Conservation (phyloP, 2,888 invertebrate species). For the Netelia fuscicornis region DNA sequence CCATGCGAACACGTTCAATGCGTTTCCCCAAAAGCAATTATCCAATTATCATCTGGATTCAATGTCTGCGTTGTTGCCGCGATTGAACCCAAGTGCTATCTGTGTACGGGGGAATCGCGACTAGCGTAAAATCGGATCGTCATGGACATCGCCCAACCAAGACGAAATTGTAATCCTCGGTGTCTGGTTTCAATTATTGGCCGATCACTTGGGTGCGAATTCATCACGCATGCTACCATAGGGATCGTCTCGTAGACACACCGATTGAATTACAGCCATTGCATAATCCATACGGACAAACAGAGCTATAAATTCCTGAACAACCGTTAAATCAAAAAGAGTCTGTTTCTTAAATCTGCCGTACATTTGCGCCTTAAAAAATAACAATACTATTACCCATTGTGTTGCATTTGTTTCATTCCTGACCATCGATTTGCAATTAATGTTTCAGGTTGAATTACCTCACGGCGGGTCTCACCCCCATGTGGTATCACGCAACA, state of each 20-base stretch:
- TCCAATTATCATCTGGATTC: slow-evolving; percentile 60
- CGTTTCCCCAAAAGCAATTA: slow-evolving; percentile 61
- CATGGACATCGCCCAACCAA: slow-evolving; percentile 50
- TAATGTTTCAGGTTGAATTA: slow-evolving; percentile 90
- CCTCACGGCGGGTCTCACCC: slow-evolving; percentile 89
- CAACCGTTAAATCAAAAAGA: no score
- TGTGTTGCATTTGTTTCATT: background rate
- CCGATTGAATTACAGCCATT: slow-evolving; percentile 12
- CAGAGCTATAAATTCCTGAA: no score
- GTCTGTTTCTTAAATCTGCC: no score
- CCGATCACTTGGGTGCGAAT: slow-evolving; percentile 74
- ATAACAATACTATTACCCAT: background rate
- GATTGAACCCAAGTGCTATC: slow-evolving; percentile 17
- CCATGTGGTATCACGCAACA: slow-evolving; percentile 92
- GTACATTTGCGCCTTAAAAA: no score
- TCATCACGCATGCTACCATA: slow-evolving; percentile 69
- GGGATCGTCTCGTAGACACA: background rate
- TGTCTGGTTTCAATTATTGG: slow-evolving; percentile 75
- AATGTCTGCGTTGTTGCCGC: slow-evolving; percentile 31
- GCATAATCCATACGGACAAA: background rate
- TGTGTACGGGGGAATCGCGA: slow-evolving; percentile 29
- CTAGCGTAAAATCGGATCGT: slow-evolving; percentile 48
- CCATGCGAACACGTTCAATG: slow-evolving; percentile 24
- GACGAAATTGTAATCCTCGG: slow-evolving; percentile 62
- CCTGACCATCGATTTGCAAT: slow-evolving; percentile 33